These are phyloP conservation scores for Emydura subglobosa DNA, from an alignment of 2,113 vertebrate species.

Conservation along the genomic window DNA sequence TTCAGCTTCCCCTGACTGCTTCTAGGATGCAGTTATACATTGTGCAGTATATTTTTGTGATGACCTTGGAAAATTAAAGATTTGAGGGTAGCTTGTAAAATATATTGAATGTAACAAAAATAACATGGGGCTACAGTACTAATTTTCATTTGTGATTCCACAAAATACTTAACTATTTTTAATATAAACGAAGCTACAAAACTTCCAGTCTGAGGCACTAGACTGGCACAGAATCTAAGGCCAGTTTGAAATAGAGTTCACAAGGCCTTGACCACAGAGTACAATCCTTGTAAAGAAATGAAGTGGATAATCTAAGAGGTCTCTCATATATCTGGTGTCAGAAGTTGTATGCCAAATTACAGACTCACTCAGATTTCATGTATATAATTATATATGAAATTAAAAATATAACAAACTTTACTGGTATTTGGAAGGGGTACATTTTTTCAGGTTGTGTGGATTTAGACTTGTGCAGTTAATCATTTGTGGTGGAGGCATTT, in stretches of 20 bases:
- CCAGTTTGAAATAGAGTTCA: neutral
- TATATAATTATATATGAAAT: neutral
- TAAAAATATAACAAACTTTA: neutral
- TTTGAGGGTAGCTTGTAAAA: neutral
- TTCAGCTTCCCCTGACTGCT: neutral
- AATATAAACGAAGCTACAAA: neutral
- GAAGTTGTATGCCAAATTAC: too few relatives aligned
- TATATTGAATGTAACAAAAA: neutral
- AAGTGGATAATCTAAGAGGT: constrained; percentile 12
- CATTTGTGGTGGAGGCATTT: neutral
- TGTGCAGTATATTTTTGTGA: neutral
- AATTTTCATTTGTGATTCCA: neutral
- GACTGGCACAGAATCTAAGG: neutral
- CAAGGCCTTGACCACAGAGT: neutral
- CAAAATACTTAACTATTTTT: neutral
- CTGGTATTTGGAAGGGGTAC: neutral
- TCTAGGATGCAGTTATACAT: neutral
- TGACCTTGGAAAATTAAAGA: neutral
- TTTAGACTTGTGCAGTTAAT: neutral
- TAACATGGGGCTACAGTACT: neutral
- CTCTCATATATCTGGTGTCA: neutral
- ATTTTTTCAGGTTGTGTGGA: neutral
- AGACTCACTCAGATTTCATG: neutral
- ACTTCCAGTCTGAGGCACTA: neutral
- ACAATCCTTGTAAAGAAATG: neutral